Evolutionary conservation across 1,140 invertebrate genomes (phyloP).

Genomic region (Drosophila nikananu): DNA sequence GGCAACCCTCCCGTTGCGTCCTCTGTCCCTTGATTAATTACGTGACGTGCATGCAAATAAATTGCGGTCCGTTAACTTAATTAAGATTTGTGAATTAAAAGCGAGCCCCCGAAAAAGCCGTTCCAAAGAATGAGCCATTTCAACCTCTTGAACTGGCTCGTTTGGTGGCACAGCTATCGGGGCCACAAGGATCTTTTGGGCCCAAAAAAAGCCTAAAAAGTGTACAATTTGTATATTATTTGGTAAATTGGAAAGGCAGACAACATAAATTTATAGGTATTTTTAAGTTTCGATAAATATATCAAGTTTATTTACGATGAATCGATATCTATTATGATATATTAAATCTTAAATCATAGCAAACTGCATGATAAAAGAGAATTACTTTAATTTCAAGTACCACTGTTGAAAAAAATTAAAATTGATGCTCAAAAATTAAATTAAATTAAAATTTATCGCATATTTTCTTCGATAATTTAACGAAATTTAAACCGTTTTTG

Average conservation of each 20-base stretch:
- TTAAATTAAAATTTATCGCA: no score
- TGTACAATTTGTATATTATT: not conserved
- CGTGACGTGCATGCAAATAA: constrained; percentile 79
- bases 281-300: not conserved
- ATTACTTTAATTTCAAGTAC: no score
- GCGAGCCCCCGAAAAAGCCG: constrained; percentile 3
- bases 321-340: not conserved
- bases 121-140: constrained; percentile 7
- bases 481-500: no score
- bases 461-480: no score
- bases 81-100: constrained; percentile 74
- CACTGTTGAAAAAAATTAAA: no score
- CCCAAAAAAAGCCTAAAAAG: not conserved
- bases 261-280: not conserved
- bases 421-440: no score
- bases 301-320: not conserved
- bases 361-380: no score
- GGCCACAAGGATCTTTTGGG: not conserved
- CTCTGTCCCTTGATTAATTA: constrained; percentile 71
- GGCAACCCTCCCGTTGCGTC: not conserved
- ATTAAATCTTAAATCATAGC: not conserved
- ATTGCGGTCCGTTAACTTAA: constrained; percentile 79
- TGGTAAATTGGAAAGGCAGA: fast-evolving
- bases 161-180: constrained; percentile 16
- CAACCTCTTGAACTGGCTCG: not conserved